Conservation (phyloP, 1,140 invertebrate genomes). For the Penaeus indicus region DNA sequence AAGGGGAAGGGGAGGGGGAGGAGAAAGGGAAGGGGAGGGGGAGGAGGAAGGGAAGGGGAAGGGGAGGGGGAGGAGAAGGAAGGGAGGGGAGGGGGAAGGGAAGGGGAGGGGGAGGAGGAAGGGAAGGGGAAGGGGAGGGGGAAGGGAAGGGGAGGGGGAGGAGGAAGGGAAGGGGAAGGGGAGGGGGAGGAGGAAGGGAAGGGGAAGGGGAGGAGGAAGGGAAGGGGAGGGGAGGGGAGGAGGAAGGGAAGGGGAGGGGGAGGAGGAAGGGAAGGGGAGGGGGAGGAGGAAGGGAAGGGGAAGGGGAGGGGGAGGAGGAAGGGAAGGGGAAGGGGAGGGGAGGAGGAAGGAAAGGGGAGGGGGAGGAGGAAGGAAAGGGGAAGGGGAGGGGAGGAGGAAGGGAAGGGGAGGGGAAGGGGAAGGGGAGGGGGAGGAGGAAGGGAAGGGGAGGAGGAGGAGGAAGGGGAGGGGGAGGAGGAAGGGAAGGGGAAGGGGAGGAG, state of each 20-base stretch:
- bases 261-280: neutral
- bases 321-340: neutral
- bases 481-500: neutral
- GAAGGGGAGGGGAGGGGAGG: neutral
- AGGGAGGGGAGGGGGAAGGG: neutral
- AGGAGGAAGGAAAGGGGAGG: neutral
- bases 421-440: neutral
- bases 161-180: neutral
- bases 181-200: neutral
- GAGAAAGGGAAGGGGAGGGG: neutral
- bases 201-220: neutral
- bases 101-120: neutral
- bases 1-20: neutral
- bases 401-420: neutral
- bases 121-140: neutral
- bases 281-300: neutral
- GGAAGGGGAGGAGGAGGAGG: neutral
- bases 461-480: neutral
- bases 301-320: neutral
- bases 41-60: neutral
- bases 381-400: neutral
- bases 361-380: neutral
- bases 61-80: neutral
- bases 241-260: neutral
- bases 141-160: neutral